These are phyloP conservation scores for Penaeus japonicus DNA, from an alignment of 1,140 invertebrate species.

Conservation along the genomic window DNA sequence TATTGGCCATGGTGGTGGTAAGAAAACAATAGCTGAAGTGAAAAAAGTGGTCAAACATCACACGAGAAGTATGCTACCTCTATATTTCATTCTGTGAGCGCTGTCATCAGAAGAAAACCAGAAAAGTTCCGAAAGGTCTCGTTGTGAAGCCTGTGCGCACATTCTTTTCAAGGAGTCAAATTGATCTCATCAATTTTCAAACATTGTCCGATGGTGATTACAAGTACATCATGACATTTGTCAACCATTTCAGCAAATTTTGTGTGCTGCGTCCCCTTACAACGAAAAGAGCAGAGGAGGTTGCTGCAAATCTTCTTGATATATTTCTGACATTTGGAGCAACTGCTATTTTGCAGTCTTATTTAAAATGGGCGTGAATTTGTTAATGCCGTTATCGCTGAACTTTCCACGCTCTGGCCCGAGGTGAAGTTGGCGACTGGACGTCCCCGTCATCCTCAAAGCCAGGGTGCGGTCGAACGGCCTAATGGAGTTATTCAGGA, in stretches of 20 bases:
- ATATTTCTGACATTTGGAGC: not conserved
- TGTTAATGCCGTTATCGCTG: no score
- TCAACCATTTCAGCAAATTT: not conserved
- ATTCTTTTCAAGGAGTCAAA: not conserved
- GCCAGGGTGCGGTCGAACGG: no score
- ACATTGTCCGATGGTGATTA: not conserved
- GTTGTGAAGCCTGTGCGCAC: not conserved
- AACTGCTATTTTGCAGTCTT: no score
- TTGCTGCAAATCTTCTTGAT: not conserved
- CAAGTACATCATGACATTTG: conserved; percentile 10
- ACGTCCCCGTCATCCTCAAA: no score
- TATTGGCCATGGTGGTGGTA: not conserved
- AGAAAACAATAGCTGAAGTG: not conserved
- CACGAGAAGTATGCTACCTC: no score
- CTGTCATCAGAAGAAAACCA: not conserved
- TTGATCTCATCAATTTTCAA: no score
- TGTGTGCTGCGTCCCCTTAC: not conserved
- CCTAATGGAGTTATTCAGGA: not conserved
- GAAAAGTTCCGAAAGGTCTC: not conserved
- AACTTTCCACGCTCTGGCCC: no score
- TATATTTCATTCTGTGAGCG: conserved; percentile 2
- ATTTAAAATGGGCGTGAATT: no score
- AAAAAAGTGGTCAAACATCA: not conserved
- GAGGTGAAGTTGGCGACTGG: no score
- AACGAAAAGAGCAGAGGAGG: not conserved